Percentiles rank a stretch among this genome's conserved stretches.
These are phyloP conservation scores for Ailuropoda melanoleuca DNA, from an alignment of 2,113 vertebrate genomes.

Conservation along the genomic window DNA sequence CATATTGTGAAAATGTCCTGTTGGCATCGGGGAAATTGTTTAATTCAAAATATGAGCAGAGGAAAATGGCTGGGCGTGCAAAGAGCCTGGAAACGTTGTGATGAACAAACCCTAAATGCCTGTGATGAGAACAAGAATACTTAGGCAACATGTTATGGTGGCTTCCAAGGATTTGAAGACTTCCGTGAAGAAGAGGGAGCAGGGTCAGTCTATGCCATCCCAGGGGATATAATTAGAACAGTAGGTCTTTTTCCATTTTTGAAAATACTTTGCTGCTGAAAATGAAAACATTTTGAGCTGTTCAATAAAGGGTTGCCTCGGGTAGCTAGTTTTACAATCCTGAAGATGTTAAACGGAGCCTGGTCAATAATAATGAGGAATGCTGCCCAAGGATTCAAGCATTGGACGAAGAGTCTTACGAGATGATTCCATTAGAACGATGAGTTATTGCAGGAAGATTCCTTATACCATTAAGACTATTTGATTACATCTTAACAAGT, in stretches of 20 bases:
- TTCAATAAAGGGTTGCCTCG: not conserved
- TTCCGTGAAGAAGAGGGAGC: not conserved
- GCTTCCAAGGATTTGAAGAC: not conserved
- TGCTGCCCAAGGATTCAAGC: not conserved
- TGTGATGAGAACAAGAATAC: not conserved
- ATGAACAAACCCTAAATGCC: not conserved
- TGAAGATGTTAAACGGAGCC: not conserved
- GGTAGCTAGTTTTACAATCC: not conserved
- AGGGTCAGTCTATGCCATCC: not conserved
- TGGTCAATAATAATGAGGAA: not conserved
- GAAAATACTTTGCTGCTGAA: not conserved
- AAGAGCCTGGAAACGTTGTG: not conserved
- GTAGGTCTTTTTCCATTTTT: not conserved
- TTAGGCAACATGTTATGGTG: not conserved
- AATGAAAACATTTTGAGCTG: not conserved
- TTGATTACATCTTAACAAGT: not conserved
- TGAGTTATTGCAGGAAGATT: not conserved
- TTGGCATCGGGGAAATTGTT: not conserved
- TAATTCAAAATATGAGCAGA: not conserved
- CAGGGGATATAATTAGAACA: conserved; percentile 13
- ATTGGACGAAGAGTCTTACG: not conserved
- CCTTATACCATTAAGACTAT: not conserved
- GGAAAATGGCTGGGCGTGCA: not conserved
- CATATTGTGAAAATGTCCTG: not conserved
- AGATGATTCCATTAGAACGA: not conserved